A percentile compares a stretch with the other conserved stretches of the same genome.
Conservation (phyloP, 2,113 vertebrate species). For the Syngnathus scovelli region DNA sequence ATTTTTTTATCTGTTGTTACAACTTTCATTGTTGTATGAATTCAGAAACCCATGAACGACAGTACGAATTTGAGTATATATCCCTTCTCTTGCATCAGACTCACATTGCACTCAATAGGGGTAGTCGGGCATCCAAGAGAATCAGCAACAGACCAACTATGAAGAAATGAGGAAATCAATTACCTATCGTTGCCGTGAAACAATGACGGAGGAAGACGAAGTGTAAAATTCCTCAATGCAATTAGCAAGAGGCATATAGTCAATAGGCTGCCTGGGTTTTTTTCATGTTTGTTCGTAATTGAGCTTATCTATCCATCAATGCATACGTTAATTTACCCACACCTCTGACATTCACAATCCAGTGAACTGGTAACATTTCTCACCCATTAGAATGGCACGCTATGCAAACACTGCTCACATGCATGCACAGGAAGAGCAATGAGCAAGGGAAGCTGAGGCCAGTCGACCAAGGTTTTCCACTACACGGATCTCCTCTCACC, state of each 20-base stretch:
- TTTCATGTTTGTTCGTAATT: not conserved
- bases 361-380: conserved; percentile 55
- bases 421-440: conserved; percentile 14
- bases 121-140: conserved; percentile 21
- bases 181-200: conserved; percentile 41
- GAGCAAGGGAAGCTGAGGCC: conserved; percentile 20
- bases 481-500: conserved; percentile 56
- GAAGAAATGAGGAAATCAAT: conserved; percentile 41
- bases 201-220: conserved; percentile 45
- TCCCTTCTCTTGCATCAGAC: conserved; percentile 12
- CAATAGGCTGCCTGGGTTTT: conserved; percentile 28
- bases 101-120: conserved; percentile 7
- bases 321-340: conserved; percentile 15
- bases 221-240: conserved; percentile 49
- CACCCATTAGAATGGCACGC: conserved; percentile 33
- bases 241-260: conserved; percentile 50
- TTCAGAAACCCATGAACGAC: conserved; percentile 1
- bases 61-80: conserved; percentile 37
- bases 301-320: conserved; percentile 7
- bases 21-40: conserved; percentile 9
- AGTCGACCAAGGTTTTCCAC: conserved; percentile 53
- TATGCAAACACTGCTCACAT: conserved; percentile 23
- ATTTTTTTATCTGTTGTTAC: conserved; percentile 5
- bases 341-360: conserved; percentile 65
- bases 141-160: conserved; percentile 10